Evolutionary conservation across 2,888 invertebrate species (phyloP), one percentile per base, ranked within the genome.

Genomic region (Lepidonotus clava): DNA sequence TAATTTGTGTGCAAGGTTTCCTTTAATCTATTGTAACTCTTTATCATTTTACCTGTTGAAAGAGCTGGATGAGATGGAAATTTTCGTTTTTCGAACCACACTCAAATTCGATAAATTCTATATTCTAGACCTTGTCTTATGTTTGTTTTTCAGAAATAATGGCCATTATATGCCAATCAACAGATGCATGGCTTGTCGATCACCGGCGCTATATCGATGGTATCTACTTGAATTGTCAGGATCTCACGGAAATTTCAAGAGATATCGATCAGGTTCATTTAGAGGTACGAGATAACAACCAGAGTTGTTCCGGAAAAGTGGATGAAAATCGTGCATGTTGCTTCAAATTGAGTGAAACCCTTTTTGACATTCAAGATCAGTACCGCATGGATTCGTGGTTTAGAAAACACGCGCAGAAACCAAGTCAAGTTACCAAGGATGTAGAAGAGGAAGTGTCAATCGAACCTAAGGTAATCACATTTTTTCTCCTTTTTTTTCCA

Each of bases 311-410:
- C 46, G 18, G 46, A 18, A 46, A 46, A 18, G 8, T 18, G 18
- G 46, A 46, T 18, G 46, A 18, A 46, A 46, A 18, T 18, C 8
- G 46, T 18, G 46, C 8, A 8, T 11, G 46, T 46, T 8, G 8
- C 46, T 46, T 8, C 8, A 8, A 46, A 46, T 46, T 71, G 6
- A 5, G 24, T 18, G 71, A 38, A 0, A 46, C 80, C 1, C 28
- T 80, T 6, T 80, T 80, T 80, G 80, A 80, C 32, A 46, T 80
- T 11, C 51, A 80, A 28, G 80, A 80, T 18, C 80, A 41, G 51
- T 80, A 46, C 80, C 80, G 24, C 18, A 80, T 80, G 80, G 80
- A 80, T 28, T 80, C 80, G 1, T 40, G 6, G 4, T 80, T 80
- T 41, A 5, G 4, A 2, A 80, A 80, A 80, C 21, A 14, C 36